These are phyloP conservation scores for Chaenogobius annularis DNA, from an alignment of 2,113 vertebrate species.

Conservation along the genomic window DNA sequence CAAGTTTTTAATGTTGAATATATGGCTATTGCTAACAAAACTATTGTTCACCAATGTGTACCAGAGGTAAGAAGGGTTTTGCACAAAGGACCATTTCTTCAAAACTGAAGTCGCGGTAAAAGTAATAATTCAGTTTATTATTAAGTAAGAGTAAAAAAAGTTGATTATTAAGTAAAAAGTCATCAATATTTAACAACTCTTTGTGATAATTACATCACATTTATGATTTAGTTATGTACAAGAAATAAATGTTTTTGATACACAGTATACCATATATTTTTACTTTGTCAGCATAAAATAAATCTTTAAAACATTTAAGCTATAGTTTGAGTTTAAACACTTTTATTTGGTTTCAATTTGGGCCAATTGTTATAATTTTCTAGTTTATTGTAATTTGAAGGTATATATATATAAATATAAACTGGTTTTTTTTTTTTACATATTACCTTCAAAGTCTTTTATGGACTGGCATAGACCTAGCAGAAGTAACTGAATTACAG, in stretches of 20 bases:
- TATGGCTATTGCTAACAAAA: too few relatives aligned
- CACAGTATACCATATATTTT: not conserved
- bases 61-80: too few relatives aligned
- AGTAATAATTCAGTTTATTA: too few relatives aligned
- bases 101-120: too few relatives aligned
- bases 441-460: not conserved
- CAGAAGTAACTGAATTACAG: slow-evolving; percentile 62
- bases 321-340: not conserved
- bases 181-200: not conserved
- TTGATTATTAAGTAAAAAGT: too few relatives aligned
- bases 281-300: not conserved
- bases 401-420: too few relatives aligned
- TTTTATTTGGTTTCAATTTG: not conserved
- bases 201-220: not conserved
- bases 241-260: too few relatives aligned
- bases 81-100: too few relatives aligned
- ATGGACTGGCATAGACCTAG: not conserved
- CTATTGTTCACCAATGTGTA: too few relatives aligned
- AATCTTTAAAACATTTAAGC: too few relatives aligned
- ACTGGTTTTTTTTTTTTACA: not conserved
- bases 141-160: too few relatives aligned
- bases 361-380: not conserved
- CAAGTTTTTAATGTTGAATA: too few relatives aligned
- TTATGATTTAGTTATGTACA: not conserved
- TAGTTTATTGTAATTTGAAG: not conserved